Conservation (phyloP, 53 echinoderm and acorn worm genomes). For the Stichopus horrens region DNA sequence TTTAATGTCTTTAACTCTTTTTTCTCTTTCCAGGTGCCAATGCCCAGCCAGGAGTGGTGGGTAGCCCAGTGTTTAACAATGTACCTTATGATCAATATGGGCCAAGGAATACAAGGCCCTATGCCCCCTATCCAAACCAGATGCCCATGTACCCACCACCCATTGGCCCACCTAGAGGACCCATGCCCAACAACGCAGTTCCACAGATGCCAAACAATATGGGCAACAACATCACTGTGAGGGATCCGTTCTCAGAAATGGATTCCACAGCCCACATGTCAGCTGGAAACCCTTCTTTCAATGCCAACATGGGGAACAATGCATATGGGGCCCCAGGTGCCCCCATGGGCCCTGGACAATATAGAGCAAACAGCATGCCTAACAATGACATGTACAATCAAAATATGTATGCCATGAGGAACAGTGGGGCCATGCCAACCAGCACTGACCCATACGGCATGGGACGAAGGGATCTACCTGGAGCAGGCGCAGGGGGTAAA, state of each 20-base stretch:
- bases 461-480: slow-evolving; percentile 32
- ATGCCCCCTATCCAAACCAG: slow-evolving; percentile 75
- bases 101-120: slow-evolving; percentile 54
- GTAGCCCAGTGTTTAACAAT: slow-evolving; percentile 39
- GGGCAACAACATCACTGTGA: slow-evolving; percentile 88
- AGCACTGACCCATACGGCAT: slow-evolving; percentile 32
- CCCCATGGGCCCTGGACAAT: slow-evolving; percentile 30
- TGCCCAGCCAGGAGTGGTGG: slow-evolving; percentile 11
- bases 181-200: slow-evolving; percentile 60
- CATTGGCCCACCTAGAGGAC: slow-evolving; percentile 45
- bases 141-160: slow-evolving; percentile 60
- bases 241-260: slow-evolving; percentile 89
- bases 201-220: slow-evolving; percentile 86
- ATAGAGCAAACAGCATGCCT: slow-evolving; percentile 20
- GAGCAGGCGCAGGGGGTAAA: slow-evolving; percentile 15
- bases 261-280: slow-evolving; percentile 58
- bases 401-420: slow-evolving; percentile 24
- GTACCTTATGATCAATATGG: slow-evolving; percentile 65
- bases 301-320: slow-evolving; percentile 34
- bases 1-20: neutral
- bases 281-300: slow-evolving; percentile 14
- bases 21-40: slow-evolving; percentile 1
- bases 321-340: slow-evolving; percentile 3
- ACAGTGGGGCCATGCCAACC: slow-evolving; percentile 47
- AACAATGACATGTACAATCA: slow-evolving; percentile 43